Base-by-base conservation (phyloP, 2,113 vertebrate genomes). In the Ptilorrhoa leucosticta region DNA sequence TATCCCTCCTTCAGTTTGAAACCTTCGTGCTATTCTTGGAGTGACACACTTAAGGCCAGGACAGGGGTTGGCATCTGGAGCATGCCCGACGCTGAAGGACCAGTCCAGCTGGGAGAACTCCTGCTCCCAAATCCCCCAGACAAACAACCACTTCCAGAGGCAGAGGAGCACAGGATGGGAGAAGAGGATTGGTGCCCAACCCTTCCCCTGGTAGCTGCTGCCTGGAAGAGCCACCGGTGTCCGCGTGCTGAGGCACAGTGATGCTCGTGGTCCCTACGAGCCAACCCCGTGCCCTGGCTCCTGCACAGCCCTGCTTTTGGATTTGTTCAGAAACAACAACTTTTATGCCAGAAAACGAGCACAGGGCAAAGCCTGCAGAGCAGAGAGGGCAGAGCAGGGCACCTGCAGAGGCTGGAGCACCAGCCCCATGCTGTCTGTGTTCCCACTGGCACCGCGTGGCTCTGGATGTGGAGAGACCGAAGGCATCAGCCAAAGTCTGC, bases 11-110 rank as follows among this genome's bases (percentile, higher is more conserved):
- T 95, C 51, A 24, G 75, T 91, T 65, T 45, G 87, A 94, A 97
- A 94, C 76, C 51, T 66, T 84, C 39, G 15, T 69, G 94, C 96
- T 97, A 89, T 96, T 94, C 93, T 23, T 90, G 95, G 93, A 60
- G 6, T 96, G 97, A 97, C 97, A 97, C 95, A 98, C 63, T 97
- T 97, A 33, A 13, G 80, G 60, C 37, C 31, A 35, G 79, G 16
- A 8, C 1, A 69, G 75, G 48, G 31, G 40, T 4, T 31, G 85
- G 37, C 40, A 91, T 17, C 77, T 64, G 65, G 26, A 68, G 51
- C 2, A 0, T 1, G 27, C 65, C 66, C 0, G 0, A 10, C 0
- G 14, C 66, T 21, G 31, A 42, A 69, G 68, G 42, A 80, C 16
- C 33, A 3, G 27, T 5, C 44, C 47, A 57, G 24, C 65, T 22